These are phyloP conservation scores for Phyllostomus discolor DNA, from an alignment of 2,113 vertebrate species.

Conservation along the genomic window DNA sequence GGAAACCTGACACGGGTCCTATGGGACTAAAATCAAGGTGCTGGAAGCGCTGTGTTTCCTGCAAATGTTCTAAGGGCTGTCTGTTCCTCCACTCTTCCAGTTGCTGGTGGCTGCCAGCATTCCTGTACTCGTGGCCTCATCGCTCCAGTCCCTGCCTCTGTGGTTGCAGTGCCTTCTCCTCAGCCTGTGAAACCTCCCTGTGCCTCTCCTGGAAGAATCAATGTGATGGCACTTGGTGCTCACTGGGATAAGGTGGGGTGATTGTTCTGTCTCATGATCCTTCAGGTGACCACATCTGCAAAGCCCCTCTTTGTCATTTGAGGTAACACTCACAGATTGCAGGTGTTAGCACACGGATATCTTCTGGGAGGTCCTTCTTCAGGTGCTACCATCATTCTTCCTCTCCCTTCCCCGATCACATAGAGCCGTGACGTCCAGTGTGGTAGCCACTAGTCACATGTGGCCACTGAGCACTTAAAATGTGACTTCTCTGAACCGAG, in stretches of 20 bases:
- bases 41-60: neutral
- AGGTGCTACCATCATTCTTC: neutral
- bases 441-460: neutral
- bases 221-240: neutral
- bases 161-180: neutral
- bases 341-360: neutral
- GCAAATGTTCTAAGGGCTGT: neutral
- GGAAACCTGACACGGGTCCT: neutral
- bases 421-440: neutral
- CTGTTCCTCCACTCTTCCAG: neutral
- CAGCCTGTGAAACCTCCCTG: neutral
- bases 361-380: neutral
- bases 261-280: neutral
- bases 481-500: neutral
- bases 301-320: neutral
- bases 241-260: neutral
- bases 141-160: neutral
- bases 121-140: neutral
- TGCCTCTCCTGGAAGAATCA: neutral
- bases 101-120: neutral
- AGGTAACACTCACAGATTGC: neutral
- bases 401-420: neutral
- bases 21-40: neutral
- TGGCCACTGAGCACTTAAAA: neutral
- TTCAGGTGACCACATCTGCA: neutral